These are phyloP conservation scores for Anguilla obscura DNA, from an alignment of 2,797 vertebrate species.

Conservation along the genomic window DNA sequence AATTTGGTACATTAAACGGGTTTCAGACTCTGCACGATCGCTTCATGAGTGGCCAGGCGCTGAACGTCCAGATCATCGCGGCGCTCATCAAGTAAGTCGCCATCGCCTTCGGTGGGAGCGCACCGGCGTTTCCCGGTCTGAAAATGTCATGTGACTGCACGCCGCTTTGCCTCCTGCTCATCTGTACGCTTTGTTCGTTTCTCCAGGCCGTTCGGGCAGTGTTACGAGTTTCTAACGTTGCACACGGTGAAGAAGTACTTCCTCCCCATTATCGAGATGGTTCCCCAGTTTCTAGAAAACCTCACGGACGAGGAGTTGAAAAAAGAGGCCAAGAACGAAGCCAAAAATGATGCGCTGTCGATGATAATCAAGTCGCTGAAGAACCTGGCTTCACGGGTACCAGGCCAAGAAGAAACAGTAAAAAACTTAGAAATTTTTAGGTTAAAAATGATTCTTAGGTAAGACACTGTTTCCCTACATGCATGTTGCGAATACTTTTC, in stretches of 20 bases:
- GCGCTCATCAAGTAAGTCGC: conserved; percentile 96
- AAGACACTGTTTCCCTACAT: conserved; percentile 55
- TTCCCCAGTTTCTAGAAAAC: conserved; percentile 99
- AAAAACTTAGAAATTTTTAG: conserved; percentile 99
- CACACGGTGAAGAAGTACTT: conserved; percentile 99
- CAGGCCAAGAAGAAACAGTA: conserved; percentile 99
- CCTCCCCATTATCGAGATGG: conserved; percentile 99
- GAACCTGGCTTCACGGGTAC: conserved; percentile 97
- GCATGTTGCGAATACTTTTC: not conserved
- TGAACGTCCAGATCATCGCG: conserved; percentile 99
- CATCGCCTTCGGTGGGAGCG: not conserved
- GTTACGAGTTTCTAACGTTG: conserved; percentile 98
- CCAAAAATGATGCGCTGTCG: conserved; percentile 99
- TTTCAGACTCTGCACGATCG: conserved; percentile 99
- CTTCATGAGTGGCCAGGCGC: conserved; percentile 96
- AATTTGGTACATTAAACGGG: conserved; percentile 98
- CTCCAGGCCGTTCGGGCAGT: conserved; percentile 97
- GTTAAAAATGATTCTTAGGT: conserved; percentile 99
- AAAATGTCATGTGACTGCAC: not conserved
- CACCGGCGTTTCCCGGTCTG: not conserved
- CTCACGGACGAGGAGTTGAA: conserved; percentile 99
- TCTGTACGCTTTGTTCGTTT: conserved; percentile 40
- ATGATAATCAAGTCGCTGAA: conserved; percentile 99
- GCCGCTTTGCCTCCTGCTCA: conserved; percentile 5
- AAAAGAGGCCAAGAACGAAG: conserved; percentile 99